Evolutionary conservation across 2,888 invertebrate species (phyloP), one percentile per base, ranked within the genome.

Genomic region (Diogma glabrata): DNA sequence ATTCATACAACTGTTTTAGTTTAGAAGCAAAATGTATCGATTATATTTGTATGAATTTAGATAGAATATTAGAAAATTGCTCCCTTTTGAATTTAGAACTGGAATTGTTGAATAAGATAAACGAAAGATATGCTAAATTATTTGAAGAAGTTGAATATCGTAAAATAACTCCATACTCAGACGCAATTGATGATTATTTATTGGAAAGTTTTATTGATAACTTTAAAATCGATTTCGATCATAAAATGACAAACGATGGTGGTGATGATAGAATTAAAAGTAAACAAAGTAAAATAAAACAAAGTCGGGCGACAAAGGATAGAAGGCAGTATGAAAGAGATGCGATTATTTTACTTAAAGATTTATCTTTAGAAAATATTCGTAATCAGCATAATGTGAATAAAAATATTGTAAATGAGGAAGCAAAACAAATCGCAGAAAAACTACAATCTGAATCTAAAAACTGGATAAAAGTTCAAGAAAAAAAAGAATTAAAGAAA

Each of bases 21-120:
- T 70, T 92, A 12, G 84, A 84, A 66, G 69, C 71, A 12, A 79
- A 79, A 53, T 85, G 84, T 64, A 78, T 87, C 75, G 81, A 87
- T 60, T 91, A 83, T 61, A 83, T 91, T 53, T 78, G 79, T 5
- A 72, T 84, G 47, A 92, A 92, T 67, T 66, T 91, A 40, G 71
- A 81, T 5, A 75, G 82, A 16, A 69, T 90, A 10, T 68, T 91
- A 6, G 85, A 87, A 65, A 77, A 77, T 57, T 77, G 77, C 60
- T 70, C 74, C 24, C 67, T 89, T 49, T 84, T 87, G 54, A 66
- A 72, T 14, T 64, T 87, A 51, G 80, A 82, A 54, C 71, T 76
- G 2, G 70, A 72, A 0, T 67, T 82, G 1, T 64, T 89, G 22
- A 72, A 75, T 43, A 81, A 82, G 40, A 72, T 90, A 16, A 79